Evolutionary conservation across 2,113 vertebrate genomes (phyloP).

Genomic region (Crotalus tigris): DNA sequence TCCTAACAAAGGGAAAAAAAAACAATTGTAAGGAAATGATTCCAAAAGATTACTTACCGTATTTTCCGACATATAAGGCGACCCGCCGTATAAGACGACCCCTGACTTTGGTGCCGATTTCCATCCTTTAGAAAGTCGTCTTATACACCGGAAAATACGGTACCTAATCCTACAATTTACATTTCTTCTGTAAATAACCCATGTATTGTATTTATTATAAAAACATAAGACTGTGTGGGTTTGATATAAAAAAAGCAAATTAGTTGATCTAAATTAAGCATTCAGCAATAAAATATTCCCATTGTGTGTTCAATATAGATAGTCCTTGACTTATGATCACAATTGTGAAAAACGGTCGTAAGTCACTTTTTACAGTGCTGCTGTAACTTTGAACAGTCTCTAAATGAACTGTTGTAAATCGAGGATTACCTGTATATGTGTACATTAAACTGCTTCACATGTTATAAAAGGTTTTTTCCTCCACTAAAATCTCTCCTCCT

Average conservation of each 20-base stretch:
- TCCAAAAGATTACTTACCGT: neutral
- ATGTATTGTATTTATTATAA: neutral
- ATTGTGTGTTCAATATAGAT: neutral
- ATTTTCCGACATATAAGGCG: too few relatives aligned
- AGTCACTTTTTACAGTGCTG: too few relatives aligned
- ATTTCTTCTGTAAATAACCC: neutral
- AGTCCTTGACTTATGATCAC: too few relatives aligned
- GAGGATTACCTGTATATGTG: neutral
- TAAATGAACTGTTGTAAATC: too few relatives aligned
- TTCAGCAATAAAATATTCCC: neutral
- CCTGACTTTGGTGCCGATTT: too few relatives aligned
- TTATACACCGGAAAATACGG: too few relatives aligned
- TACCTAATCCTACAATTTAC: neutral
- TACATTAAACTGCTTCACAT: accelerated
- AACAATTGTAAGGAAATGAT: neutral
- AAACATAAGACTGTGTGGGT: neutral
- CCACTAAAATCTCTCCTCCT: neutral
- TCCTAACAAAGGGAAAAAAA: neutral
- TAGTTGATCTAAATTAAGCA: neutral
- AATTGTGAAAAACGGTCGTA: too few relatives aligned
- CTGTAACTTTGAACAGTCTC: too few relatives aligned
- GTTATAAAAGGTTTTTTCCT: too few relatives aligned
- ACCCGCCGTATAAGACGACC: too few relatives aligned
- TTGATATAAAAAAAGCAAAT: neutral
- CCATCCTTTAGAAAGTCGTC: too few relatives aligned